A percentile compares a stretch with the other conserved stretches of the same genome.
phyloP scores from a whole-genome alignment of 1,140 invertebrate species.

The Lepidurus arcticus region DNA sequence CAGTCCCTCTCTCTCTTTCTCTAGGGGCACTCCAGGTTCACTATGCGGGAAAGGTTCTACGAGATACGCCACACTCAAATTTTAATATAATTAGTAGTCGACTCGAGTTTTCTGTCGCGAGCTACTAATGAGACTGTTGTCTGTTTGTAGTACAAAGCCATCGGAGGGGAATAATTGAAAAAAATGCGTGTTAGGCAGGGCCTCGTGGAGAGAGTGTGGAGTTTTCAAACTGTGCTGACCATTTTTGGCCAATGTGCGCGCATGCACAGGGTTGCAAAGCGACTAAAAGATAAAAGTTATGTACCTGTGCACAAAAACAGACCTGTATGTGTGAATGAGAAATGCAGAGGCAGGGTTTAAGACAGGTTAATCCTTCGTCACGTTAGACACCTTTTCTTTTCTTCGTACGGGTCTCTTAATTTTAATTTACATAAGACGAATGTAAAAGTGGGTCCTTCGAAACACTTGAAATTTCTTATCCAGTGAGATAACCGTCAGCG shows the following conservation, averaged over 20 bases:
- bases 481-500: background rate
- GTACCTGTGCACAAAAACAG: conserved; percentile 3
- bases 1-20: background rate
- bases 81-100: background rate
- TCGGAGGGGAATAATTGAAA: background rate
- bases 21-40: background rate
- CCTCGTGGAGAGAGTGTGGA: background rate
- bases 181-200: background rate
- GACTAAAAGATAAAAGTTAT: background rate
- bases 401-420: background rate
- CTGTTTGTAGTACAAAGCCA: background rate
- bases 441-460: background rate
- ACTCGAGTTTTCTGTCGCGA: conserved; percentile 1
- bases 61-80: background rate
- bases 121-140: background rate
- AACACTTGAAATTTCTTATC: background rate
- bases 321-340: conserved; percentile 2
- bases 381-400: background rate
- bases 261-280: background rate
- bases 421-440: background rate
- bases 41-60: background rate
- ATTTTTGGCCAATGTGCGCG: background rate
- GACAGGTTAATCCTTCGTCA: conserved; percentile 3
- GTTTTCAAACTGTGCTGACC: background rate
- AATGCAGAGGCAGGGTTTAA: background rate